Percentiles rank a stretch among this genome's conserved stretches.
Evolutionary conservation across 53 echinoderm and acorn worm species (phyloP).

Genomic region (Astropecten irregularis): DNA sequence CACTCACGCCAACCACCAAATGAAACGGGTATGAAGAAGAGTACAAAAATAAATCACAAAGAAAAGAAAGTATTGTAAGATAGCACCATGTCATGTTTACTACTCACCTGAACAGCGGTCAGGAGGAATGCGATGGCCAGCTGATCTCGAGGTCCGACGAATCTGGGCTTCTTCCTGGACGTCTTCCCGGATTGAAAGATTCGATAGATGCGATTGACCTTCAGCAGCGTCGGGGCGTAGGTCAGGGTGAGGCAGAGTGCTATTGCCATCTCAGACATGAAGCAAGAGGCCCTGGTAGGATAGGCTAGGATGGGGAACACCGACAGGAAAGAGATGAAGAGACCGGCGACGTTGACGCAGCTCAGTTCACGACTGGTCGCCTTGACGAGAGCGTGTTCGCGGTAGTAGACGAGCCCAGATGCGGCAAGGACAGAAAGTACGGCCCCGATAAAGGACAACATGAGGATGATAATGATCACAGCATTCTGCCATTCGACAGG

Average conservation of each 20-base stretch:
- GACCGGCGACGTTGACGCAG: conserved; percentile 55
- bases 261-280: not conserved
- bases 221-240: conserved; percentile 52
- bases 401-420: conserved; percentile 28
- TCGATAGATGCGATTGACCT: conserved; percentile 68
- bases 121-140: conserved; percentile 14
- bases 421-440: conserved; percentile 3
- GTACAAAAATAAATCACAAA: too few relatives aligned
- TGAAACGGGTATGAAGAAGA: too few relatives aligned
- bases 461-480: conserved; percentile 4
- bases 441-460: conserved; percentile 19
- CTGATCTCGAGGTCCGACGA: conserved; percentile 56
- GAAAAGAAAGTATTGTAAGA: too few relatives aligned
- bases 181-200: conserved; percentile 62
- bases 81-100: too few relatives aligned
- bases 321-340: conserved; percentile 56
- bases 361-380: conserved; percentile 76
- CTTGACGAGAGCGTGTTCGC: conserved; percentile 65
- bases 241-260: conserved; percentile 37
- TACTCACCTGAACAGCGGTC: conserved; percentile 37
- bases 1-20: too few relatives aligned
- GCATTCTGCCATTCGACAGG: conserved; percentile 52
- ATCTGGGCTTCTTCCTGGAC: conserved; percentile 51
- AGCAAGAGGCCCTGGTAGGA: conserved; percentile 52
- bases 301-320: conserved; percentile 36